A percentile compares a stretch with the other conserved stretches of the same genome.
Conservation (phyloP, 2,113 vertebrate genomes). For the Anoura caudifer region DNA sequence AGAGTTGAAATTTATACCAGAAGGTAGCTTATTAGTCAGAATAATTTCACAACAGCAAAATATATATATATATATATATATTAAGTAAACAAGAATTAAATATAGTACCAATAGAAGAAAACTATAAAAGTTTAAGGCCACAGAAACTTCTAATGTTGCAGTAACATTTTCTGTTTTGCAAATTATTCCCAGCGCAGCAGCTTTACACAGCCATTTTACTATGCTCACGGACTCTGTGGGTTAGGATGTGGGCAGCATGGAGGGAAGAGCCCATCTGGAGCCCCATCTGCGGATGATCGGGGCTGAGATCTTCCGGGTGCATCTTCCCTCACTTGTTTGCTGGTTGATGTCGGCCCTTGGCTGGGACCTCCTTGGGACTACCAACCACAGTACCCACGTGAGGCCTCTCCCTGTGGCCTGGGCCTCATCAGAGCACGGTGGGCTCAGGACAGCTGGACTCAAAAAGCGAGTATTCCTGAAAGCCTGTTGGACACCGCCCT, state of each 20-base stretch:
- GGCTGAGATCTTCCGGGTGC: not conserved
- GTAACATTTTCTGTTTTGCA: not conserved
- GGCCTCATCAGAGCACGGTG: not conserved
- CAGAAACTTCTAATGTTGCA: not conserved
- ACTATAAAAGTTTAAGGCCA: not conserved
- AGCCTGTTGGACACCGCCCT: not conserved
- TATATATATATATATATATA: not conserved
- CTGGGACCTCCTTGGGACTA: not conserved
- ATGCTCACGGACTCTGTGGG: not conserved
- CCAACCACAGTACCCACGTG: not conserved
- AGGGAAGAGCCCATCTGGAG: not conserved
- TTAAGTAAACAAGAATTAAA: not conserved
- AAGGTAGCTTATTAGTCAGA: not conserved
- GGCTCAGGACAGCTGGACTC: not conserved
- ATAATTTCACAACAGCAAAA: not conserved
- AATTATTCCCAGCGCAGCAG: not conserved
- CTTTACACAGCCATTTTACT: not conserved
- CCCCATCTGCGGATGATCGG: not conserved
- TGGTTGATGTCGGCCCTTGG: not conserved
- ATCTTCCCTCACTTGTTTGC: not conserved
- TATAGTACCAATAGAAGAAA: not conserved
- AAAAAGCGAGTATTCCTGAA: not conserved
- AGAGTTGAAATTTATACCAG: slow-evolving; percentile 5
- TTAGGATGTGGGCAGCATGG: not conserved
- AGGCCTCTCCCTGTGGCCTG: not conserved